Percentiles rank a stretch among this genome's conserved stretches.
Conservation (phyloP, 2,797 vertebrate species). For the Enteromius thamalakanensis region DNA sequence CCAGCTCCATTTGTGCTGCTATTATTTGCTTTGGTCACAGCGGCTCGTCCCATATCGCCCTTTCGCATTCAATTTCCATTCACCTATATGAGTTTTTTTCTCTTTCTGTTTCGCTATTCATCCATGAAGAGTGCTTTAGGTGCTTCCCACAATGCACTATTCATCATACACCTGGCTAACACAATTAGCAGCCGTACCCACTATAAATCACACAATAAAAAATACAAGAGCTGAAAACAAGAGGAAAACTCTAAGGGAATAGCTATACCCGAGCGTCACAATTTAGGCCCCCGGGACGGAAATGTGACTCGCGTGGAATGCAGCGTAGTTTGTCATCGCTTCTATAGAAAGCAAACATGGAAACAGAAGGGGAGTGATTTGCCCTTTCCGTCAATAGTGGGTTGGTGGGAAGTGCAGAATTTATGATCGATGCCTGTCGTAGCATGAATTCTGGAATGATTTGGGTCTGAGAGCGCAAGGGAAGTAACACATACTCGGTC, state of each 20-base stretch:
- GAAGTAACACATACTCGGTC: conserved; percentile 56
- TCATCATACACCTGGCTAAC: conserved; percentile 53
- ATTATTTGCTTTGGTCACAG: conserved; percentile 39
- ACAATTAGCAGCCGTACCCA: conserved; percentile 51
- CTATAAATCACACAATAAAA: conserved; percentile 57
- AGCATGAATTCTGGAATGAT: conserved; percentile 35
- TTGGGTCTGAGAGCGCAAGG: conserved; percentile 51
- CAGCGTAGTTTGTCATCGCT: conserved; percentile 63
- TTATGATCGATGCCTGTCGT: conserved; percentile 50
- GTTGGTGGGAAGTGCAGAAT: conserved; percentile 37
- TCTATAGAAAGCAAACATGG: conserved; percentile 40
- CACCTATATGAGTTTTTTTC: conserved; percentile 41
- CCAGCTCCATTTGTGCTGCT: conserved; percentile 21
- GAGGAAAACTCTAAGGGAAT: conserved; percentile 47
- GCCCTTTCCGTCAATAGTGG: conserved; percentile 41
- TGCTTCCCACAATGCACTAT: conserved; percentile 58
- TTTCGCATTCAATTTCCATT: conserved; percentile 43
- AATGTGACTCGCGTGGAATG: conserved; percentile 65
- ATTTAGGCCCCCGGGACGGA: conserved; percentile 1
- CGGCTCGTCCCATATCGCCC: conserved; percentile 20
- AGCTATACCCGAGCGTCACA: conserved; percentile 5
- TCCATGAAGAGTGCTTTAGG: conserved; percentile 42
- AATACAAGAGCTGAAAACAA: conserved; percentile 43
- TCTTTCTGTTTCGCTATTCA: conserved; percentile 40
- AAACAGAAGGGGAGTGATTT: conserved; percentile 45